Conservation (phyloP, 2,797 vertebrate genomes). For the Clarias platycephalus region DNA sequence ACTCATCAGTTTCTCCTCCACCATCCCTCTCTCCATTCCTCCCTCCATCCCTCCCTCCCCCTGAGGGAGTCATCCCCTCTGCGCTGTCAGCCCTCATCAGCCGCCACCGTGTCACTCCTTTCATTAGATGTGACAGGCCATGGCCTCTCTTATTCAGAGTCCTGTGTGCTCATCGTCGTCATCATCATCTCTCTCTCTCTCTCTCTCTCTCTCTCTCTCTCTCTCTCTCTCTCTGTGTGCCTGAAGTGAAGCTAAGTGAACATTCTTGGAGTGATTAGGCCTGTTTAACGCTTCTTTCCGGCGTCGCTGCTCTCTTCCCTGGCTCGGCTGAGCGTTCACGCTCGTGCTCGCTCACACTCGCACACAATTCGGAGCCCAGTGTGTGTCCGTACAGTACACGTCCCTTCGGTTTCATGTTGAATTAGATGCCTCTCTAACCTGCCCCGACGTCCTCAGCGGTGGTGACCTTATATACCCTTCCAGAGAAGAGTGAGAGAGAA, state of each 20-base stretch:
- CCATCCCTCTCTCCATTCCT: not conserved
- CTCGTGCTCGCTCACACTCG: not conserved
- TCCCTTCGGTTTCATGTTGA: not conserved
- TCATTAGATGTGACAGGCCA: slow-evolving; percentile 75
- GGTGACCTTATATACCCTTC: slow-evolving; percentile 48
- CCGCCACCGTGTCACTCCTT: slow-evolving; percentile 66
- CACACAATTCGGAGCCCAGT: not conserved
- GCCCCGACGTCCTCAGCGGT: slow-evolving; percentile 41
- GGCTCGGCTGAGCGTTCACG: not conserved
- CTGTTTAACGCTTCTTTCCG: slow-evolving; percentile 61
- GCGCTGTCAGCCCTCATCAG: slow-evolving; percentile 74
- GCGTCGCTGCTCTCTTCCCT: slow-evolving; percentile 48
- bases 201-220: slow-evolving; percentile 1
- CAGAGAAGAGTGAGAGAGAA: slow-evolving; percentile 38
- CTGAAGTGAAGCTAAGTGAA: slow-evolving; percentile 57
- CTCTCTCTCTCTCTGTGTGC: slow-evolving; percentile 4
- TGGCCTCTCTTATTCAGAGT: slow-evolving; percentile 76
- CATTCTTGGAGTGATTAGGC: slow-evolving; percentile 64
- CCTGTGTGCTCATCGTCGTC: slow-evolving; percentile 69
- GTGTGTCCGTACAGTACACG: not conserved
- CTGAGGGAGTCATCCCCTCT: slow-evolving; percentile 33
- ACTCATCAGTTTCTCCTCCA: not conserved
- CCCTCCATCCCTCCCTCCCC: not conserved
- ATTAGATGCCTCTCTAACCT: not conserved
- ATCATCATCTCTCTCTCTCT: slow-evolving; percentile 33